A percentile compares a stretch with the other conserved stretches of the same genome.
Conservation (phyloP, 1,140 invertebrate genomes). For the Odontomachus brunneus region DNA sequence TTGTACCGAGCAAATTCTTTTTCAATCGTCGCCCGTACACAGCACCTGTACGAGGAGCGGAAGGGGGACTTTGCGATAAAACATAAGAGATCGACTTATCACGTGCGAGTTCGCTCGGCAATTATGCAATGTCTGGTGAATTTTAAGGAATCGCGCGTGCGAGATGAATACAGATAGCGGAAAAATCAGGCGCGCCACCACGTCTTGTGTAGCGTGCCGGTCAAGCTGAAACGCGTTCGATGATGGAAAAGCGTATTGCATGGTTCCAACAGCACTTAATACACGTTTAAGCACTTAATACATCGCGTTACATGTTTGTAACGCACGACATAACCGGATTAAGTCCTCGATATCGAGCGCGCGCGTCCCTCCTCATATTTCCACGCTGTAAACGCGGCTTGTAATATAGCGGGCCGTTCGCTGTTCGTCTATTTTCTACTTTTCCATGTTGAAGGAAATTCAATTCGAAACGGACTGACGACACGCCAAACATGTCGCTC, state of each 20-base stretch:
- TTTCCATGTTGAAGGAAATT: conserved; percentile 24
- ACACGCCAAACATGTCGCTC: conserved; percentile 7
- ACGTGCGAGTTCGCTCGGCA: background rate
- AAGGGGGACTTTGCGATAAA: background rate
- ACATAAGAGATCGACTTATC: background rate
- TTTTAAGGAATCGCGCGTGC: background rate
- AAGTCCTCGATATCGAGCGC: conserved; percentile 43
- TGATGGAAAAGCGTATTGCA: conserved; percentile 29
- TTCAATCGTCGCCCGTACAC: background rate
- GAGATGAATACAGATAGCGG: background rate
- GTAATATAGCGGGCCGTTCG: background rate
- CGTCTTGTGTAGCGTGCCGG: background rate
- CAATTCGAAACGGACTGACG: background rate
- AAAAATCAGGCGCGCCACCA: background rate
- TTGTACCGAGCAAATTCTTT: too few species aligned
- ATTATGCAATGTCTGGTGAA: background rate
- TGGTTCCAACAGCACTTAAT: conserved; percentile 38
- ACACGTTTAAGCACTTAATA: conserved; percentile 47
- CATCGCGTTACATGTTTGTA: conserved; percentile 33
- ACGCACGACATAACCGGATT: conserved; percentile 51
- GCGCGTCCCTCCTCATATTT: conserved; percentile 26
- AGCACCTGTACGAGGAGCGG: background rate
- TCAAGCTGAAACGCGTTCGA: background rate
- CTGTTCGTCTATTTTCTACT: conserved; percentile 15
- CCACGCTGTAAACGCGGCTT: conserved; percentile 23